Conservation (phyloP, 37 sponge, comb jelly and placozoan genomes). For the Spongilla lacustris region DNA sequence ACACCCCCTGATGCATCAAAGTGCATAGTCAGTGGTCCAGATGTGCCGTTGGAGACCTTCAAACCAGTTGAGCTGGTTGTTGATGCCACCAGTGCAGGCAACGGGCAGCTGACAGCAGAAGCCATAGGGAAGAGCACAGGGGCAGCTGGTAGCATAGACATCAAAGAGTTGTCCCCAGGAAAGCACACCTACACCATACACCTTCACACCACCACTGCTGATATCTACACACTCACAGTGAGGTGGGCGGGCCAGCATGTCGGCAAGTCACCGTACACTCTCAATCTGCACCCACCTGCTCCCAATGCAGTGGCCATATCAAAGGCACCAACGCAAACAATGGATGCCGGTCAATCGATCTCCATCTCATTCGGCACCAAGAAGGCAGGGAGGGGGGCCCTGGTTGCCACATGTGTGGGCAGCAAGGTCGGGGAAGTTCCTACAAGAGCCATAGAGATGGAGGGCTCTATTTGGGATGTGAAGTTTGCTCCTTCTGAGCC, state of each 20-base stretch:
- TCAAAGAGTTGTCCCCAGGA: neutral
- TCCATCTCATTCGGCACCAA: conserved; percentile 29
- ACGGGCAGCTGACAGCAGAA: neutral
- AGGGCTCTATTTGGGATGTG: conserved; percentile 16
- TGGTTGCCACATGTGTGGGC: conserved; percentile 49
- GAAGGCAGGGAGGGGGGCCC: conserved; percentile 51
- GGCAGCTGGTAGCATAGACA: conserved; percentile 1
- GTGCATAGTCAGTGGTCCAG: conserved; percentile 37
- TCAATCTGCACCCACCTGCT: conserved; percentile 27
- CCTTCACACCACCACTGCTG: conserved; percentile 27
- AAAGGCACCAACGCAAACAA: conserved; percentile 1
- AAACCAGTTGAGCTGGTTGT: conserved; percentile 28
- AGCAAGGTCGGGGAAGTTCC: conserved; percentile 44
- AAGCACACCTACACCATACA: neutral
- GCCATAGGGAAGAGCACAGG: neutral
- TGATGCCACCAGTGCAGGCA: conserved; percentile 33
- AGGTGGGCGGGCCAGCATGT: conserved; percentile 39
- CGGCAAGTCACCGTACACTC: conserved; percentile 47
- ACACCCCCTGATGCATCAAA: conserved; percentile 57
- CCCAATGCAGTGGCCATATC: conserved; percentile 29
- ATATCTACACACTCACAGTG: conserved; percentile 27
- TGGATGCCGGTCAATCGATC: conserved; percentile 31
- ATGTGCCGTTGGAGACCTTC: neutral
- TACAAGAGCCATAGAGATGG: neutral
- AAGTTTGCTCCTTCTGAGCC: conserved; percentile 47